Evolutionary conservation across 2,797 vertebrate genomes (phyloP), one percentile per base, ranked within the genome.

Genomic region (Pristis pectinata): DNA sequence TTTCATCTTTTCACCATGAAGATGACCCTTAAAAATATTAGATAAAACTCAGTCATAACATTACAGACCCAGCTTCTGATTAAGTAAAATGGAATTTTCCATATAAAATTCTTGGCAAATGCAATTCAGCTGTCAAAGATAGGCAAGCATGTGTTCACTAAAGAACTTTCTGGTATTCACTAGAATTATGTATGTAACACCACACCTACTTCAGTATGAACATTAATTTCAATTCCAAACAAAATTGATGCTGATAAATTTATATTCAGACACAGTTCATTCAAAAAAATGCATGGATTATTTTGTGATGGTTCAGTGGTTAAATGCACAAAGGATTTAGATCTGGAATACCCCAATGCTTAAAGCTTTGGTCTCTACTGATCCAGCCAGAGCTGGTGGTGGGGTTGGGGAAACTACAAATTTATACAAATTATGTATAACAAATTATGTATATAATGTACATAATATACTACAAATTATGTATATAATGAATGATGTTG

Each of bases 1-100:
- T 95, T 96, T 98, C 99, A 99, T 98, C 96, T 97, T 98, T 96
- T 98, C 97, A 24, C 98, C 98, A 13, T 99, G 98, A 95, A 98
- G 97, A 95, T 97, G 98, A 83, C 98, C 98, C 99, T 99, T 92
- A 95, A 95, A 94, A 95, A 41, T 89, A 3, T 10, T 91, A 19
- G 56, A 44, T 53, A 94, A 61, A 76, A 22, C 22, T 82, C 37
- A 94, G 56, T 93, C 37, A 85, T 5, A 49, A 74, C 37, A 74
- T 34, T 41, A 30, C 92, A 94, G 3, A 0, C 34, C 30, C 70
- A n/a, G 41, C 94, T 41, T 67, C 15, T 67, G 1, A 67, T 9
- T 8, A n/a, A 93, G 30, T 72, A 70, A 49, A 94, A 74, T 53
- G 72, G 27, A 94, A 76, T 67, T 94, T 94, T 76, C 7, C 94